Evolutionary conservation across 2,888 invertebrate genomes (phyloP).

Genomic region (Acanthosepion lycidas): DNA sequence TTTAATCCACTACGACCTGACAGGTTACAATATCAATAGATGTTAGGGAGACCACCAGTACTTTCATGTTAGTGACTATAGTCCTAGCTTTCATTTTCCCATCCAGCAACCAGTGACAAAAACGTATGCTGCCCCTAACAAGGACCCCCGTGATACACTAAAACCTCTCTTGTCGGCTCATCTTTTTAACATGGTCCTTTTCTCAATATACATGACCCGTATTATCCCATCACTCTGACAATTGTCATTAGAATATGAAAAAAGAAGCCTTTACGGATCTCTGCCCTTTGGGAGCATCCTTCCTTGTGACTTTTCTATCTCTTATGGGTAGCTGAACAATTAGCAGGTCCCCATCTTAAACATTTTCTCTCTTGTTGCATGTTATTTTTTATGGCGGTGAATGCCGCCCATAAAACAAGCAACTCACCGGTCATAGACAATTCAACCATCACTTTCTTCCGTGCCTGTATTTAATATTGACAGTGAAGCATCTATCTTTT

Average conservation of each 20-base stretch:
- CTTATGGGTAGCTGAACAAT: background rate
- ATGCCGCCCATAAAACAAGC: background rate
- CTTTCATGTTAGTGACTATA: background rate
- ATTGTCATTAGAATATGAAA: background rate
- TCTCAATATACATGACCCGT: background rate
- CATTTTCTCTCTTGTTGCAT: background rate
- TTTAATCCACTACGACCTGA: background rate
- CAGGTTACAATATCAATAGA: background rate
- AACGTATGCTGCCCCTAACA: background rate
- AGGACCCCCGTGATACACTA: background rate
- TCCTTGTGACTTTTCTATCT: background rate
- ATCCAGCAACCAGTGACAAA: background rate
- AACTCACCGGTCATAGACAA: constrained; percentile 6
- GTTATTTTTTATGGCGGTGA: background rate
- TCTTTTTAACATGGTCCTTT: background rate
- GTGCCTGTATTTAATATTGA: background rate
- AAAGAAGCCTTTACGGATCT: background rate
- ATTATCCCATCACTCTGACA: constrained; percentile 11
- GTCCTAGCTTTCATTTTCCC: background rate
- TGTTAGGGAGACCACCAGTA: background rate
- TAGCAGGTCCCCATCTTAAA: background rate
- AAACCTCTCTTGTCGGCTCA: background rate
- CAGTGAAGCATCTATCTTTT: background rate
- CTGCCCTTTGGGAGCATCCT: background rate
- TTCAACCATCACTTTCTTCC: constrained; percentile 9